phyloP scores from a whole-genome alignment of 2,797 vertebrate species.

The Propithecus perrieri region DNA sequence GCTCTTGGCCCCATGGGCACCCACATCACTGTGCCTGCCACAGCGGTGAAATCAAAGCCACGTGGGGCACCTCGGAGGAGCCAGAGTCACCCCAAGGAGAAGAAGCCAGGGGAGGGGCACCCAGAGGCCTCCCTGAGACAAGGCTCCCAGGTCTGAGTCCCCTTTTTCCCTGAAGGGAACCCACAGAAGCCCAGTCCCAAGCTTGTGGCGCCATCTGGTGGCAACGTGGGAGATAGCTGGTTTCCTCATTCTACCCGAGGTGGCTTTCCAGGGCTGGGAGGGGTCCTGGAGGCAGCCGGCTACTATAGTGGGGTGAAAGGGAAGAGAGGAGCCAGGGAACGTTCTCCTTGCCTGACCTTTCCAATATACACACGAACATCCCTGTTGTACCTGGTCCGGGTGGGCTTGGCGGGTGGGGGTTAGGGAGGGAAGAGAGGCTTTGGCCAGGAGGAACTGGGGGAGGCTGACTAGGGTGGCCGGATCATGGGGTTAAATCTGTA shows the following conservation, averaged over 20 bases:
- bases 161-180: rapidly evolving
- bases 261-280: neutral
- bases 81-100: neutral
- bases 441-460: neutral
- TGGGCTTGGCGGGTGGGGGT: neutral
- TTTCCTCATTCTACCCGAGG: neutral
- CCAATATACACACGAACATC: neutral
- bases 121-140: neutral
- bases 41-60: neutral
- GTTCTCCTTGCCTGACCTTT: neutral
- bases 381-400: neutral
- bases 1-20: neutral
- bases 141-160: neutral
- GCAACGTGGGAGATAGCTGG: neutral
- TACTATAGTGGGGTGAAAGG: too few species aligned
- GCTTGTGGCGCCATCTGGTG: slow-evolving; percentile 54
- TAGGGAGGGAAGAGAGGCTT: too few species aligned
- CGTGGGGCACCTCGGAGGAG: neutral
- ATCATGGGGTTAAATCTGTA: neutral
- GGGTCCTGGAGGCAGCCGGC: neutral
- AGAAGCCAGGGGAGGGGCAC: neutral
- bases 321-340: neutral
- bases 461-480: neutral
- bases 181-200: neutral
- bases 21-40: neutral